Evolutionary conservation across 92 coral and sea anemone species (phyloP).

Genomic region (Heliopora coerulea): DNA sequence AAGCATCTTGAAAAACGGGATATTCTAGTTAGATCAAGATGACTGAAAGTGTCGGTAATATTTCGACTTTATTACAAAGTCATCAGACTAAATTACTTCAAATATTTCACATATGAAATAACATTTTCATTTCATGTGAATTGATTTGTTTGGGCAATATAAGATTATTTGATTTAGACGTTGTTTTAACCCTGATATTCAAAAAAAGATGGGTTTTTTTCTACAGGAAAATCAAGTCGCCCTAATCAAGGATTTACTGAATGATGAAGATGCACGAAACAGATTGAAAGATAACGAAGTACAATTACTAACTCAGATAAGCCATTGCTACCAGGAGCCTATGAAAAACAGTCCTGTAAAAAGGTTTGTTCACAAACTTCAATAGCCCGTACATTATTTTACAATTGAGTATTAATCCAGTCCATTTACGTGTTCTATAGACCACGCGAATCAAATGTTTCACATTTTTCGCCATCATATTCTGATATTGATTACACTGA

Average conservation of each 20-base stretch:
- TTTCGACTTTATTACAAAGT: too few species aligned
- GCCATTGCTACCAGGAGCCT: conserved; percentile 65
- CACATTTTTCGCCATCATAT: conserved; percentile 89
- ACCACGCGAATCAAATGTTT: conserved; percentile 62
- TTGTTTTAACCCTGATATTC: not conserved
- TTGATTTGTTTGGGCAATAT: too few species aligned
- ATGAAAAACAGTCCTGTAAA: conserved; percentile 85
- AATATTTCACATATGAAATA: too few species aligned
- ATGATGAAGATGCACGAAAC: conserved; percentile 89
- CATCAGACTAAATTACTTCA: too few species aligned
- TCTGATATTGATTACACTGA: conserved; percentile 87
- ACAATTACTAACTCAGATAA: conserved; percentile 81
- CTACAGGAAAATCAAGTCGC: conserved; percentile 93
- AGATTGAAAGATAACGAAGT: conserved; percentile 86
- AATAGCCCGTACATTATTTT: not conserved
- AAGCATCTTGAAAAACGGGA: too few species aligned
- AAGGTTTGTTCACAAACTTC: conserved; percentile 46
- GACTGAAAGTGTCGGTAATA: too few species aligned
- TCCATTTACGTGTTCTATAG: not conserved
- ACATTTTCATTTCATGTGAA: too few species aligned
- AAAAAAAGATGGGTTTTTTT: too few species aligned
- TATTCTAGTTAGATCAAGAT: too few species aligned
- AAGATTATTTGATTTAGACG: not conserved
- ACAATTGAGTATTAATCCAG: not conserved
- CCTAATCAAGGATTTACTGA: conserved; percentile 82